Conservation (phyloP, 2,797 vertebrate species). For the Muraenolepis orangiensis region DNA sequence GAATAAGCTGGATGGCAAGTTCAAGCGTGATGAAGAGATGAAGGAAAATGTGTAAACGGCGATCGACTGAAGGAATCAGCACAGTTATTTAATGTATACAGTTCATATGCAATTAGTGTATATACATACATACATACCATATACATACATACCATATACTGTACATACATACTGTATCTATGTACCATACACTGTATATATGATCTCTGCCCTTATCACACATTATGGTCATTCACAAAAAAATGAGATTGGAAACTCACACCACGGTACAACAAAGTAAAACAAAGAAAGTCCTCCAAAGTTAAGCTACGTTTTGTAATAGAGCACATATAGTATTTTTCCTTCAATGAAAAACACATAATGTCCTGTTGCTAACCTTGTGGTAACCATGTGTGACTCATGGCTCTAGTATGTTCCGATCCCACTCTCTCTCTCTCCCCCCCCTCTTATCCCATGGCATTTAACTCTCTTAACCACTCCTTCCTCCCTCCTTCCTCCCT, state of each 20-base stretch:
- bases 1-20: too few species aligned
- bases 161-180: background rate
- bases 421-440: slow-evolving; percentile 30
- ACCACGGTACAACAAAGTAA: too few species aligned
- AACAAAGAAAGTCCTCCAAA: background rate
- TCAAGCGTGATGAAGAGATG: background rate
- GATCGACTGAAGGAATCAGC: background rate
- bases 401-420: slow-evolving; percentile 59
- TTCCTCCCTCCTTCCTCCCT: background rate
- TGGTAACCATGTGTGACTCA: slow-evolving; percentile 64
- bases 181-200: too few species aligned
- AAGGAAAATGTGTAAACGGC: background rate
- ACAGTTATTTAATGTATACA: background rate
- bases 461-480: background rate
- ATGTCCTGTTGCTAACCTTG: slow-evolving; percentile 30
- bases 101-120: background rate
- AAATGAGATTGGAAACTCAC: too few species aligned
- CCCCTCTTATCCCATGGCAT: background rate
- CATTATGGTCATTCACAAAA: background rate
- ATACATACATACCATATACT: too few species aligned
- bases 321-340: background rate
- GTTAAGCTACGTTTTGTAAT: background rate
- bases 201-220: background rate
- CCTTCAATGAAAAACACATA: background rate
- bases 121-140: too few species aligned